Base-by-base conservation (phyloP, 2,797 vertebrate species). In the Limnodromus scolopaceus region DNA sequence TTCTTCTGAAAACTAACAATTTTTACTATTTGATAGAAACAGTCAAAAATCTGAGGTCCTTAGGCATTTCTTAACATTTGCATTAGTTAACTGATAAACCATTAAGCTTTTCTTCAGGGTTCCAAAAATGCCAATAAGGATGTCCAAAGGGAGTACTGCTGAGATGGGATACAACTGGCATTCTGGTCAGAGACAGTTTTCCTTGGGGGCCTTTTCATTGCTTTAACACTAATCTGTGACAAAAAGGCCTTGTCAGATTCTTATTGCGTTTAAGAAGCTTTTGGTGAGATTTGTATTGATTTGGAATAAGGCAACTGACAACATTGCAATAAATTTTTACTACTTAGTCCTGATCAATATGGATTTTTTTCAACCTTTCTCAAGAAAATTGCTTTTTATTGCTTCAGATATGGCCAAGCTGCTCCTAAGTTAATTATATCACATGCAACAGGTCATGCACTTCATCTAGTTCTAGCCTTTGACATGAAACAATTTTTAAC, bases 301-400 rank as follows among this genome's bases (percentile, higher is more conserved):
- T 98, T 97, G 84, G 97, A 98, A 92, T 98, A 98, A 97, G 96
- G 97, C 98, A 98, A 98, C 97, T 98, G 98, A 98, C 97, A 98
- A 97, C 96, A 96, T 45, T 97, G 98, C 98, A 98, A 99, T 99
- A 99, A 98, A 99, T 98, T 98, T 98, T 98, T 98, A 98, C 98
- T 98, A 97, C 98, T 99, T 99, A 99, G 98, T 97, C 97, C 98
- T 98, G 98, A 99, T 99, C 98, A 98, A 99, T 99, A 98, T 98
- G 97, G 98, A 98, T 98, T 99, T 98, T 98, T 98, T 98, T 97
- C 96, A 98, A 98, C 93, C 97, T 98, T 98, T 98, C 98, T 98
- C 93, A 75, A 95, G 97, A 98, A 99, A 98, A 98, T 98, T 98
- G 98, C 93, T 98, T 98, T 98, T 96, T 98, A 97, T 98, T 98